Conservation (phyloP, 2,797 vertebrate species). For the Parotocinclus haroldoi region DNA sequence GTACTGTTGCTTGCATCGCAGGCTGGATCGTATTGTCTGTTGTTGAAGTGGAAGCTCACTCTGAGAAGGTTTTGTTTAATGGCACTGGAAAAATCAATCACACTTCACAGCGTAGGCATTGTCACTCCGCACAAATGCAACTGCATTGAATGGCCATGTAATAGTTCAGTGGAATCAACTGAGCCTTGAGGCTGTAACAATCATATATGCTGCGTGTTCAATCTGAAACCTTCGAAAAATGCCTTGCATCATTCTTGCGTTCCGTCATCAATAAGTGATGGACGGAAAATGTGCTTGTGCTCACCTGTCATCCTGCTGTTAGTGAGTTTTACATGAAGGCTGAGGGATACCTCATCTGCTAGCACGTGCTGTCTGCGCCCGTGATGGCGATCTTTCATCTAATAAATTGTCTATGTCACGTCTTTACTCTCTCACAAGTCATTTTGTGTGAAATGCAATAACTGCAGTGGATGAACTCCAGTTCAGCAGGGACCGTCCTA, state of each 20-base stretch:
- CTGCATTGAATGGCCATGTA: conserved; percentile 8
- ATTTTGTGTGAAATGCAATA: conserved; percentile 11
- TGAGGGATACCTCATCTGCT: conserved; percentile 6
- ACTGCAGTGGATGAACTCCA: conserved; percentile 4
- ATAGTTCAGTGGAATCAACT: conserved; percentile 11
- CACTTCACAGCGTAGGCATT: background rate
- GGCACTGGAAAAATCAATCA: conserved; percentile 9
- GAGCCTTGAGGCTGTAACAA: background rate
- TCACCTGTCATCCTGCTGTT: conserved; percentile 23
- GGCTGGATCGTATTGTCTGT: conserved; percentile 18
- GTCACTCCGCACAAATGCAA: conserved; percentile 23
- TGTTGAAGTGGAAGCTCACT: conserved; percentile 25
- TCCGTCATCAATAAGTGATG: conserved; percentile 21
- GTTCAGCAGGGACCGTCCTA: background rate
- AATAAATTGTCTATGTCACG: background rate
- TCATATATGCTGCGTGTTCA: background rate
- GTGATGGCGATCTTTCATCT: conserved; percentile 12
- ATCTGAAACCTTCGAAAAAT: conserved; percentile 2
- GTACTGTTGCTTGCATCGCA: conserved; percentile 11
- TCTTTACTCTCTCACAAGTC: conserved; percentile 8
- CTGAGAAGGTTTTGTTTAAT: conserved; percentile 23
- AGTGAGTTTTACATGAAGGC: conserved; percentile 1
- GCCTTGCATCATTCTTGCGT: conserved; percentile 27
- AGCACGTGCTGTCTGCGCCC: background rate
- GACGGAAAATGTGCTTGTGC: conserved; percentile 15